Evolutionary conservation across 2,797 vertebrate genomes (phyloP).

Genomic region (Acanthornis magna): DNA sequence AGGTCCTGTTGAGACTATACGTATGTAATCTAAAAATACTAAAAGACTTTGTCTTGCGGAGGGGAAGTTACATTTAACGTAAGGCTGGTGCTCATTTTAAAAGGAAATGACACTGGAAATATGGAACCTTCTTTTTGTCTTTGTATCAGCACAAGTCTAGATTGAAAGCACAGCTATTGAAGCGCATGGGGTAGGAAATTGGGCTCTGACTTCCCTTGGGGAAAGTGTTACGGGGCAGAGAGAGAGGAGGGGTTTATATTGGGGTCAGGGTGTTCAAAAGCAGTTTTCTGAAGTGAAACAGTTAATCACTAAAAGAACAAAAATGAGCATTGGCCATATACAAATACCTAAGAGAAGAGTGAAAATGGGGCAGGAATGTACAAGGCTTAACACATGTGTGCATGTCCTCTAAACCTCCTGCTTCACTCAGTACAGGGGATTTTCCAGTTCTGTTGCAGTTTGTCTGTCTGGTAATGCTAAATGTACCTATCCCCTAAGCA

Average conservation of each 20-base stretch:
- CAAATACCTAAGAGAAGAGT: not conserved
- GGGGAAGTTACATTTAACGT: not conserved
- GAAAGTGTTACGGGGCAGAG: not conserved
- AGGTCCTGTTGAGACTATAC: accelerated
- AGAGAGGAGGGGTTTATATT: not conserved
- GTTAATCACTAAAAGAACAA: not conserved
- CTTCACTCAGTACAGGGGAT: not conserved
- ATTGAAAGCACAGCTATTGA: not conserved
- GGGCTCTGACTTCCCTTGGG: not conserved
- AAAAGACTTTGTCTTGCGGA: not conserved
- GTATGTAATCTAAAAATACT: not conserved
- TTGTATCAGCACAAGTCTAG: not conserved
- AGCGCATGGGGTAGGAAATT: not conserved
- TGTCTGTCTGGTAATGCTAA: not conserved
- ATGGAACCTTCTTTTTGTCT: not conserved
- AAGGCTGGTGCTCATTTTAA: not conserved
- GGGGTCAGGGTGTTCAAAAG: not conserved
- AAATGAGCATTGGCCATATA: not conserved
- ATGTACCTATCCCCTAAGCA: not conserved
- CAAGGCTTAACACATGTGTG: accelerated
- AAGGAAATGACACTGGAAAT: not conserved
- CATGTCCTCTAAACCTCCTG: not conserved
- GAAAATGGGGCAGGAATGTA: accelerated
- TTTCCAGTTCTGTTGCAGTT: not conserved
- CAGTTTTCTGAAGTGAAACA: not conserved